Evolutionary conservation across 1,140 invertebrate genomes (phyloP), one percentile per base, ranked within the genome.

Genomic region (Drosophila rufa): DNA sequence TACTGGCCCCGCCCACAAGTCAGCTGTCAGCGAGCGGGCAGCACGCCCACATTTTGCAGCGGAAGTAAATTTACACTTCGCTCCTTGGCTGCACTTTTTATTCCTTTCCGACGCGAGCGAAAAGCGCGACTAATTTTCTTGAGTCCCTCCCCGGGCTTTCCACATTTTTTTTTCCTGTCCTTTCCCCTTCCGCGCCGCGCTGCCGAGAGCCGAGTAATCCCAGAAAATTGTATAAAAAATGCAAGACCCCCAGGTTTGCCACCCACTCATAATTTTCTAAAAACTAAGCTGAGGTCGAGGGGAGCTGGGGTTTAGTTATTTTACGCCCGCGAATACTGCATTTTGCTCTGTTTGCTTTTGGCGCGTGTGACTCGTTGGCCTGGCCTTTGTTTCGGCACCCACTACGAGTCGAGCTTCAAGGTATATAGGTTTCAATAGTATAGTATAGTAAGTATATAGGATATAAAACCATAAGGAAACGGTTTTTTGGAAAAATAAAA

Each of bases 21-120:
- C 70, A 67, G 80, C 80, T 83, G 82, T 79, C 82, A 86, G 65
- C 55, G 43, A 40, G 22, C 50, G 45, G 46, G 67, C 55, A 57
- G 51, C 50, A 66, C 60, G 76, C 67, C 79, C 83, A 76, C 76
- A 82, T 75, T 86, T 87, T 80, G 70, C 82, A 71, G 55, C 84
- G 84, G 84, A 87, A 87, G 83, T 87, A 87, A 82, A 87, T 87
- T 87, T 83, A 87, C 84, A 87, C 83, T 87, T 87, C 61, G 73
- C 81, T 77, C 75, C 75, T 76, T 76, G 40, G 33, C 73, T 76
- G 42, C 57, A 77, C 55, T 78, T 85, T 84, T 87, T 87, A 87
- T 87, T 82, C 81, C 81, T 87, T 80, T 87, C 84, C 84, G 84
- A 87, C 76, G 77, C 70, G 57, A 58, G 73, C 73, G 77, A 48